These are phyloP conservation scores for Mayetiola destructor DNA, from an alignment of 2,888 invertebrate genomes.

Conservation along the genomic window DNA sequence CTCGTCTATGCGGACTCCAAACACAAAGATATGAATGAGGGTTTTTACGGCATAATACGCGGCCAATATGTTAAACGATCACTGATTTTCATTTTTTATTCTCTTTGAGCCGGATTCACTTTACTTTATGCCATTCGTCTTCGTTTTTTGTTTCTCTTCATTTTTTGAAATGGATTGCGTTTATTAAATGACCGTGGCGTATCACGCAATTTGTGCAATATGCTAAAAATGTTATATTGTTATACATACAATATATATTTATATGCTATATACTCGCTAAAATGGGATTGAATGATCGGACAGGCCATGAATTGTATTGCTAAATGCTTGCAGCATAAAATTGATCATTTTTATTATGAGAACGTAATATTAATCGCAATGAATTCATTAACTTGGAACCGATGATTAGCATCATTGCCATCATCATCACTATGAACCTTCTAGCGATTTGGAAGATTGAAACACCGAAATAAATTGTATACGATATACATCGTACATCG, in stretches of 20 bases:
- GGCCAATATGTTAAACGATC: no score
- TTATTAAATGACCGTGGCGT: background rate
- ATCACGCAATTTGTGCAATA: conserved; percentile 7
- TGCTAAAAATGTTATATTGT: conserved; percentile 4
- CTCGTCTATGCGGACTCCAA: no score
- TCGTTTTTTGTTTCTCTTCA: background rate
- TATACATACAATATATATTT: background rate
- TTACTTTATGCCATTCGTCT: background rate
- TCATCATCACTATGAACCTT: background rate
- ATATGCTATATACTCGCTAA: background rate
- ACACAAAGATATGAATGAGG: background rate
- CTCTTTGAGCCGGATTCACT: background rate
- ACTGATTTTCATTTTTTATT: background rate
- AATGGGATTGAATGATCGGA: background rate
- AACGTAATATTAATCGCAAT: background rate
- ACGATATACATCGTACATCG: no score
- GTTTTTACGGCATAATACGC: background rate
- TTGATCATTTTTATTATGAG: no score
- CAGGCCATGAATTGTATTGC: background rate
- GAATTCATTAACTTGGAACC: conserved; percentile 11
- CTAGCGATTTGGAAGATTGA: no score
- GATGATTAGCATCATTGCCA: conserved; percentile 10
- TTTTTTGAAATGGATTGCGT: conserved; percentile 3
- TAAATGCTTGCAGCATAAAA: conserved; percentile 4
- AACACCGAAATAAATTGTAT: no score